Evolutionary conservation across 2,113 vertebrate species (phyloP).

Genomic region (Montifringilla adamsi): DNA sequence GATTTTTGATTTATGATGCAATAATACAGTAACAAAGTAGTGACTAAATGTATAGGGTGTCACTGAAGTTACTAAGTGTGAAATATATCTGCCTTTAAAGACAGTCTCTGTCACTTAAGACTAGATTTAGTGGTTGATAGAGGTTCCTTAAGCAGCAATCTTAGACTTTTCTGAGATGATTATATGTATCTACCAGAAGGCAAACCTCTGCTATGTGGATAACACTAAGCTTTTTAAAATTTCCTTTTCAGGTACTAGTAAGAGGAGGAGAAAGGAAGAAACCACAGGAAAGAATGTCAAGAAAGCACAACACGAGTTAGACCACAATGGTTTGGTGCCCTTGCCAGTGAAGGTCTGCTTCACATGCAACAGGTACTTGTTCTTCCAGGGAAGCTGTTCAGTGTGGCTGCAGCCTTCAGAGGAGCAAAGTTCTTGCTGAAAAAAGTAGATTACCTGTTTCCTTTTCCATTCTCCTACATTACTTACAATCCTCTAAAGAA

Average conservation of each 20-base stretch:
- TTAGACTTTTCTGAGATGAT: background rate
- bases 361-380: constrained; percentile 89
- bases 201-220: background rate
- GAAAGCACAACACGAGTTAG: constrained; percentile 92
- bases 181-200: background rate
- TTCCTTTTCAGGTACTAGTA: constrained; percentile 89
- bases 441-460: background rate
- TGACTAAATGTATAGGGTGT: background rate
- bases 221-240: background rate
- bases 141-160: background rate
- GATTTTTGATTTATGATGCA: background rate
- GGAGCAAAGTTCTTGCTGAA: background rate
- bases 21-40: background rate
- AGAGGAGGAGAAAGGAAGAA: constrained; percentile 94
- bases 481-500: background rate
- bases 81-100: background rate
- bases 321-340: constrained; percentile 93
- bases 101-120: background rate
- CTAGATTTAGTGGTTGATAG: background rate
- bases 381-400: background rate
- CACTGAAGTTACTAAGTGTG: background rate
- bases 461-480: background rate
- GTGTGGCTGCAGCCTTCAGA: background rate
- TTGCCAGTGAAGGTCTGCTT: constrained; percentile 96
- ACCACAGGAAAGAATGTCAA: constrained; percentile 91